Evolutionary conservation across 2,113 vertebrate species (phyloP), one percentile per base, ranked within the genome.

Genomic region (Colistium nudipinnis): DNA sequence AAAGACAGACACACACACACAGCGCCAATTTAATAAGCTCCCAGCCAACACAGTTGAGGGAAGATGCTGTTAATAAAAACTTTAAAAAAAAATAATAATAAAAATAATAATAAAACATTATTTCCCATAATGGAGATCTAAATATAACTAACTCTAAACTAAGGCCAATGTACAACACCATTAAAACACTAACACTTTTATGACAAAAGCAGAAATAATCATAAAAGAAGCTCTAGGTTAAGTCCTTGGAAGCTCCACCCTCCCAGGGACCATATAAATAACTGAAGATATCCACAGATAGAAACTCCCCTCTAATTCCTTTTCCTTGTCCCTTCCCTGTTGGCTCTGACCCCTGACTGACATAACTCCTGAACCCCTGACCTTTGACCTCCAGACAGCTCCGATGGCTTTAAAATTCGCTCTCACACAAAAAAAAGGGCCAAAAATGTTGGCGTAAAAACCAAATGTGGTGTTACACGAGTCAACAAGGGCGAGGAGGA

Each of bases 381-480:
- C 77, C 87, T 76, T 31, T 76, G 76, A 74, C 83, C 54, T 44
- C 11, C 49, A 74, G 70, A 79, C 76, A 75, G 66, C 64, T 78
- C 49, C 53, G 36, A 69, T 24, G 47, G 56, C 66, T 87, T 82
- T 72, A 62, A n/a, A n/a, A n/a, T 68, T 80, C 24, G 0, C 60
- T 73, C 72, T 74, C 74, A 61, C 24, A 38, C 64, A 65, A 16
- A 70, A 70, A 81, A 75, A 31, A 73, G 56, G 65, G 63, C 69
- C 1, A 16, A 49, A n/a, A n/a, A n/a, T n/a, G n/a, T n/a, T n/a
- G n/a, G n/a, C n/a, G 25, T 31, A 70, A 36, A 76, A 83, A 79
- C 81, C 80, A 82, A 85, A 89, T 70, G 55, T 60, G 28, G 31
- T 59, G 70, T 83, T 67, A 75, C 19, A 71, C 9, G 74, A 89